These are phyloP conservation scores for Bubo scandiacus DNA, from an alignment of 2,113 vertebrate genomes.

Conservation along the genomic window DNA sequence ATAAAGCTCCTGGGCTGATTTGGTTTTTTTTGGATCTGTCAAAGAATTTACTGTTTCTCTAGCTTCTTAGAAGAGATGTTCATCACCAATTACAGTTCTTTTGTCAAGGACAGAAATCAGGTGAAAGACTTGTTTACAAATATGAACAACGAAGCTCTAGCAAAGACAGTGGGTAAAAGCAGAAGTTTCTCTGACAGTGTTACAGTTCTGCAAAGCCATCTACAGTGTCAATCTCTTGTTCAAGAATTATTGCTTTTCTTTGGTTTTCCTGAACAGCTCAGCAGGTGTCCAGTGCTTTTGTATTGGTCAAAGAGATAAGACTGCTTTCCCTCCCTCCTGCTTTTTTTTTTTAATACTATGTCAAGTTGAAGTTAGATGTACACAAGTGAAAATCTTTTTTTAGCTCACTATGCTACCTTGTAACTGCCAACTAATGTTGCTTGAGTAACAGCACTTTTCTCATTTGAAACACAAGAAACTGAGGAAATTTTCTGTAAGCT, in stretches of 20 bases:
- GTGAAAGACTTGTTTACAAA: background rate
- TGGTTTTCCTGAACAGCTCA: background rate
- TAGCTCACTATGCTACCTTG: background rate
- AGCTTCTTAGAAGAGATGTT: background rate
- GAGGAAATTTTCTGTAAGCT: background rate
- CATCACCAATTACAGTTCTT: background rate
- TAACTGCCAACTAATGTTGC: background rate
- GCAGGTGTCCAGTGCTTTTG: background rate
- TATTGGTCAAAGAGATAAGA: background rate
- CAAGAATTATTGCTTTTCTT: background rate
- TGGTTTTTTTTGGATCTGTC: background rate
- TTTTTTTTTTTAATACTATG: background rate
- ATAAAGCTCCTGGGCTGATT: background rate
- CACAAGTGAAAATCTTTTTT: background rate
- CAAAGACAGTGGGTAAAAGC: background rate
- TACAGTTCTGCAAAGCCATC: background rate
- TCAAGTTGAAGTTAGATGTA: background rate
- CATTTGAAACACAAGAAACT: background rate
- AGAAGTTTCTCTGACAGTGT: background rate
- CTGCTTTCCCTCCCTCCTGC: background rate
- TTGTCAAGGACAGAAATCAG: background rate
- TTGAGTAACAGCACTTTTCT: background rate
- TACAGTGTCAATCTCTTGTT: background rate
- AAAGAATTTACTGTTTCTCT: background rate
- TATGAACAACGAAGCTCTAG: accelerated